Conservation (phyloP, 2,797 vertebrate genomes). For the Schizopygopsis pylzovi region DNA sequence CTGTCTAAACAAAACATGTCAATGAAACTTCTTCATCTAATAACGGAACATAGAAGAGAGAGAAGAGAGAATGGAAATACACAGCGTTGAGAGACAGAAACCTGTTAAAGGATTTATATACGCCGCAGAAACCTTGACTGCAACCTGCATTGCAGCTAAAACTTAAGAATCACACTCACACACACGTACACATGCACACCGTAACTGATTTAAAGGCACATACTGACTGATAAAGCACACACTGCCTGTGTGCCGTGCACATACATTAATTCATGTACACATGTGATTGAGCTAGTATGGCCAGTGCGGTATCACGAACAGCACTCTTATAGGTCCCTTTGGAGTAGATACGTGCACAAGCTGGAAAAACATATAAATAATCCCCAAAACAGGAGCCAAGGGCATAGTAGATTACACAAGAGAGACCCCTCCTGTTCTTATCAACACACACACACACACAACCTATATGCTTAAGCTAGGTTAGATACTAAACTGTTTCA, state of each 20-base stretch:
- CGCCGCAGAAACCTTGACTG: conserved; percentile 46
- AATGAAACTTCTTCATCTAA: neutral
- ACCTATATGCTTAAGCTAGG: neutral
- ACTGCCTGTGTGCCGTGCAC: neutral
- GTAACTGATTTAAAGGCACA: neutral
- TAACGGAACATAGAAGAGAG: neutral
- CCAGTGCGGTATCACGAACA: neutral
- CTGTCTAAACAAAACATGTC: neutral
- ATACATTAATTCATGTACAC: neutral
- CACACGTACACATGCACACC: neutral
- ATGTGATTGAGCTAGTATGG: conserved; percentile 10
- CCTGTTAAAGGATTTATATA: conserved; percentile 19
- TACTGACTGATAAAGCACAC: neutral
- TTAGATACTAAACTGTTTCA: neutral
- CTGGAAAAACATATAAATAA: conserved; percentile 27
- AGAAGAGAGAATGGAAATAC: neutral
- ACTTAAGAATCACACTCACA: conserved; percentile 38
- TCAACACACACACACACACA: neutral
- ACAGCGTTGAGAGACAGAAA: neutral
- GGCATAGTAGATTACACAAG: neutral
- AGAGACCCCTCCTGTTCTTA: neutral
- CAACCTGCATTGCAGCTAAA: conserved; percentile 38
- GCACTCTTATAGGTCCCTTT: conserved; percentile 38
- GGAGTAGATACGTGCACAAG: conserved; percentile 21
- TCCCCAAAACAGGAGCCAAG: neutral